These are phyloP conservation scores for Gopherus flavomarginatus DNA, from an alignment of 2,113 vertebrate genomes.

Conservation along the genomic window DNA sequence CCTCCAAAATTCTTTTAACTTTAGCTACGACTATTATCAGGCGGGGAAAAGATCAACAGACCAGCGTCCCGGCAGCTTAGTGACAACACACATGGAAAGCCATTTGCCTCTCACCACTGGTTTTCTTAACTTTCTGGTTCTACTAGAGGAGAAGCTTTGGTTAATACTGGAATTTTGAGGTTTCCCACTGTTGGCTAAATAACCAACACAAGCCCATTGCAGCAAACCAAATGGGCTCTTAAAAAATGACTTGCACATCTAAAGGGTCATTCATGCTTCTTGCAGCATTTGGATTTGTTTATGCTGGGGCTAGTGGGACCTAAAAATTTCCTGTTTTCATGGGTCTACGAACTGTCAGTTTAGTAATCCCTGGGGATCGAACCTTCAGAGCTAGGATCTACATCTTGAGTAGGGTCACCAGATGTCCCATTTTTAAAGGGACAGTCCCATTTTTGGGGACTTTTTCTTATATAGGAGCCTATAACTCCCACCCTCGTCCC, in stretches of 20 bases:
- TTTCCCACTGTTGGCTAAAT: neutral
- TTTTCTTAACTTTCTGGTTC: neutral
- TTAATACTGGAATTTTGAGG: rapidly evolving
- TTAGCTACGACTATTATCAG: neutral
- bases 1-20: neutral
- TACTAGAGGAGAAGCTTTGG: neutral
- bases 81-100: neutral
- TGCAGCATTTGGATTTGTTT: neutral
- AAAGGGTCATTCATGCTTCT: neutral
- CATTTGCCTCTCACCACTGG: neutral
- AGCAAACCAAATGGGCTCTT: neutral
- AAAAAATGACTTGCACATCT: rapidly evolving
- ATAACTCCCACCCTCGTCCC: too few relatives aligned
- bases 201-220: neutral
- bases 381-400: neutral
- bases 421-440: too few relatives aligned
- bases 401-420: too few relatives aligned
- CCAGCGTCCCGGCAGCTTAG: neutral
- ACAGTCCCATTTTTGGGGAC: too few relatives aligned
- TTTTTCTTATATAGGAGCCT: too few relatives aligned
- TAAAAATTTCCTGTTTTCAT: neutral
- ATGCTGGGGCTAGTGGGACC: neutral
- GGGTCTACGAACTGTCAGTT: neutral
- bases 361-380: neutral
- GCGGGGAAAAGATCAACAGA: neutral